Evolutionary conservation across 2,888 invertebrate genomes (phyloP).

Genomic region (Drosophila mimetica): DNA sequence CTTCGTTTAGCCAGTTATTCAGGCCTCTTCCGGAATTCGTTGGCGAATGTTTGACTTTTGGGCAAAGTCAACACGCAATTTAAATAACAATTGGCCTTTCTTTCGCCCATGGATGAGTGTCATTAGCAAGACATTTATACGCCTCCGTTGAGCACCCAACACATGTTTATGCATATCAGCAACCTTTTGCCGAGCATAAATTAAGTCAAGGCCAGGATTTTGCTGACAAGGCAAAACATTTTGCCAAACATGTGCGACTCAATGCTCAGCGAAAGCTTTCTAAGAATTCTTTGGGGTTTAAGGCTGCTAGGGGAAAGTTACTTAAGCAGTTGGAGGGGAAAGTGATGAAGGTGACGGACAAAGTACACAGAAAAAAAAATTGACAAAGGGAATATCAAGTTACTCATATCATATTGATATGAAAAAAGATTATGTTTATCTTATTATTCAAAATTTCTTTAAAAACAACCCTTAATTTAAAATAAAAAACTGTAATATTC

Average conservation of each 20-base stretch:
- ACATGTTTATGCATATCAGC: constrained; percentile 45
- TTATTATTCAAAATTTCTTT: no score
- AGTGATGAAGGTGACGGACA: neutral
- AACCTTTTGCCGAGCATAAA: constrained; percentile 50
- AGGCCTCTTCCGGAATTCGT: constrained; percentile 7
- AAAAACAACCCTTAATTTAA: no score
- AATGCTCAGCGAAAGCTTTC: constrained; percentile 30
- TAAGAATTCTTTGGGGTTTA: constrained; percentile 1
- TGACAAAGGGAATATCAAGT: no score
- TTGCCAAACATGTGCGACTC: constrained; percentile 48
- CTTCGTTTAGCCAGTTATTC: neutral
- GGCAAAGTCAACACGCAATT: constrained; percentile 45
- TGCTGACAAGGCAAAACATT: constrained; percentile 45
- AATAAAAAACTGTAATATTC: no score
- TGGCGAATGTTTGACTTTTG: constrained; percentile 24
- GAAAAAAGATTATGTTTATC: no score
- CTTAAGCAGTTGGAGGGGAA: neutral
- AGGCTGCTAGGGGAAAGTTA: neutral
- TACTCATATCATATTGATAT: no score
- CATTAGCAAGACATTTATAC: constrained; percentile 52
- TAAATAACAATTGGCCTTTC: constrained; percentile 44
- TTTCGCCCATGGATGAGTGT: constrained; percentile 26
- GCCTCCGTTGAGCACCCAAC: constrained; percentile 32
- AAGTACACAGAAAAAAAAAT: neutral
- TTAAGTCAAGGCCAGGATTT: constrained; percentile 49